Conservation (phyloP, 1,140 invertebrate genomes). For the Drosophila triauraria region DNA sequence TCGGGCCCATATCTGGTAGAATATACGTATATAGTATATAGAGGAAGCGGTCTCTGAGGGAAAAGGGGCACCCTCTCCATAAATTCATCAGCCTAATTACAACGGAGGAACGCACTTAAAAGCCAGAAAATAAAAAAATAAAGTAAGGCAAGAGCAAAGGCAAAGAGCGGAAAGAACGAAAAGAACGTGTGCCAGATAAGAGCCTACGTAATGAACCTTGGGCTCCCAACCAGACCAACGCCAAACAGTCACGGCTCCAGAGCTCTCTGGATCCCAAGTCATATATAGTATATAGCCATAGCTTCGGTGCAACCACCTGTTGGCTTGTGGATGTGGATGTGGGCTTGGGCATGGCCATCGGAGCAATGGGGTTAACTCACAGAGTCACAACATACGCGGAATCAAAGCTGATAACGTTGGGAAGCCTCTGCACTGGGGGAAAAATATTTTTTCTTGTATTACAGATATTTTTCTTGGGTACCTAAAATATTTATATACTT, state of each 20-base stretch:
- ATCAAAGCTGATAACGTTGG: slow-evolving; percentile 45
- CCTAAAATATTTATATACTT: not conserved
- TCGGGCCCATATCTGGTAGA: slow-evolving; percentile 54
- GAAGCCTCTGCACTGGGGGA: slow-evolving; percentile 23
- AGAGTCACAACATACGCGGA: slow-evolving; percentile 53
- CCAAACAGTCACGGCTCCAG: slow-evolving; percentile 26
- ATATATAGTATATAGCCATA: slow-evolving; percentile 5
- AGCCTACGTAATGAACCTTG: slow-evolving; percentile 73
- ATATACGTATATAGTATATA: slow-evolving; percentile 15
- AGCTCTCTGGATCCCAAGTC: slow-evolving; percentile 1
- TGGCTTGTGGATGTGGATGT: slow-evolving; percentile 32
- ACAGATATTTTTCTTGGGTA: no score
- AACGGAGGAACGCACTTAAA: slow-evolving; percentile 49
- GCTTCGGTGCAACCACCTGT: slow-evolving; percentile 77
- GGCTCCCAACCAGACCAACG: slow-evolving; percentile 23
- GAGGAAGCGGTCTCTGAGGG: not conserved
- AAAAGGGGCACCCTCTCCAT: slow-evolving; percentile 25
- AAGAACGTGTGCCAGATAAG: slow-evolving; percentile 72
- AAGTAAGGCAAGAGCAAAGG: slow-evolving; percentile 7
- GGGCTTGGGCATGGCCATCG: slow-evolving; percentile 25
- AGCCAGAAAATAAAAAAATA: slow-evolving; percentile 8
- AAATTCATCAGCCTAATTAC: slow-evolving; percentile 82
- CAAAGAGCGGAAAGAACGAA: slow-evolving; percentile 46
- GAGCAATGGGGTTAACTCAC: slow-evolving; percentile 35
- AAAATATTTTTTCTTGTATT: not conserved